phyloP scores from a whole-genome alignment of 2,113 vertebrate species.

The Camelus dromedarius region DNA sequence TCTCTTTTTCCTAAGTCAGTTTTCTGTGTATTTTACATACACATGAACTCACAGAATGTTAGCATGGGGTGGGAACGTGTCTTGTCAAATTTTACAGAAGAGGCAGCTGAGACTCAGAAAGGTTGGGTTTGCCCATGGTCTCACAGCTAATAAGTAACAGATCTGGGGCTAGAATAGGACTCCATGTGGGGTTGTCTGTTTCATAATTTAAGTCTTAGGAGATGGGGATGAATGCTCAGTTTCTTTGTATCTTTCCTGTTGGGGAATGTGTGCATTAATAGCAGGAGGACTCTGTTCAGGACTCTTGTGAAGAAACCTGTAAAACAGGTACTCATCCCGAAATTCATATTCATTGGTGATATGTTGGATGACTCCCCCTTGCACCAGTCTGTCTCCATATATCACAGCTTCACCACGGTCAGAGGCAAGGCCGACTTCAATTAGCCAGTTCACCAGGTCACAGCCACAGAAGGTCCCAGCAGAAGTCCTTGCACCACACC shows the following conservation, averaged over 20 bases:
- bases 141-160: conserved; percentile 32
- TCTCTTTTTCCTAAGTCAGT: conserved; percentile 28
- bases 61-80: neutral
- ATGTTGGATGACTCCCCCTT: conserved; percentile 93
- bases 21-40: conserved; percentile 35
- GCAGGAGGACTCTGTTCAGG: conserved; percentile 59
- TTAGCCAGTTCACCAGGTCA: conserved; percentile 96
- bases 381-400: conserved; percentile 92
- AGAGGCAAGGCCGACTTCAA: conserved; percentile 93
- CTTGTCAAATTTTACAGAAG: conserved; percentile 42
- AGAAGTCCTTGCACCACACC: conserved; percentile 90
- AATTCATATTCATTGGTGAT: conserved; percentile 92
- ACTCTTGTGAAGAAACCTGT: conserved; percentile 89
- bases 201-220: conserved; percentile 15
- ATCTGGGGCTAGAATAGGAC: neutral
- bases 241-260: conserved; percentile 59
- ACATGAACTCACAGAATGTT: conserved; percentile 3
- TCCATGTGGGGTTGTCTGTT: conserved; percentile 20
- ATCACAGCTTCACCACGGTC: conserved; percentile 93
- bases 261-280: conserved; percentile 30
- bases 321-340: conserved; percentile 92
- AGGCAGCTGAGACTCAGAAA: conserved; percentile 41
- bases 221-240: conserved; percentile 38
- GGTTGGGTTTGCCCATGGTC: neutral
- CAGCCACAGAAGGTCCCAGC: conserved; percentile 94